phyloP scores from a whole-genome alignment of 1,140 invertebrate genomes.

The Patella vulgata region DNA sequence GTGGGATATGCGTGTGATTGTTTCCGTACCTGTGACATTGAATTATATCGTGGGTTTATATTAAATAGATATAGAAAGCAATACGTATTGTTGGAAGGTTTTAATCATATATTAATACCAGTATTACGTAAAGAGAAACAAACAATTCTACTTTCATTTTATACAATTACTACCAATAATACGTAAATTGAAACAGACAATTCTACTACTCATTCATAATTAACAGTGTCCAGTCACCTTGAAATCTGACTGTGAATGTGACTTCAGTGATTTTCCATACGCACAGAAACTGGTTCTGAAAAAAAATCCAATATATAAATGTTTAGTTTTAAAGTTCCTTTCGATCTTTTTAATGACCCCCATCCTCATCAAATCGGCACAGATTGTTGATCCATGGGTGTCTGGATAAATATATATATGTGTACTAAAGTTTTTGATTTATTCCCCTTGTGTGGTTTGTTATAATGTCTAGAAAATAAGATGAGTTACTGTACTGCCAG shows the following conservation, averaged over 20 bases:
- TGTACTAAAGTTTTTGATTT: neutral
- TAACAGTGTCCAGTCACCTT: slow-evolving; percentile 8
- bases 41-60: no score
- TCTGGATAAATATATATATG: neutral
- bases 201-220: neutral
- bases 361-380: neutral
- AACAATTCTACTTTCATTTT: no score
- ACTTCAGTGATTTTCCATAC: slow-evolving; percentile 19
- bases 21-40: no score
- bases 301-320: neutral
- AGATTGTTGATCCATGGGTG: neutral
- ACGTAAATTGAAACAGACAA: no score
- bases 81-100: no score
- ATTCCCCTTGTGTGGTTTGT: neutral
- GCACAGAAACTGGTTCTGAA: slow-evolving; percentile 24
- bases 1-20: no score
- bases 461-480: neutral
- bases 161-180: no score
- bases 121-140: no score
- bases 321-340: no score
- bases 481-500: no score
- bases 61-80: no score
- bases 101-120: no score
- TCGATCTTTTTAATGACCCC: neutral
- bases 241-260: slow-evolving; percentile 11